These are phyloP conservation scores for Trichonephila clavata DNA, from an alignment of 1,140 invertebrate genomes.

Conservation along the genomic window DNA sequence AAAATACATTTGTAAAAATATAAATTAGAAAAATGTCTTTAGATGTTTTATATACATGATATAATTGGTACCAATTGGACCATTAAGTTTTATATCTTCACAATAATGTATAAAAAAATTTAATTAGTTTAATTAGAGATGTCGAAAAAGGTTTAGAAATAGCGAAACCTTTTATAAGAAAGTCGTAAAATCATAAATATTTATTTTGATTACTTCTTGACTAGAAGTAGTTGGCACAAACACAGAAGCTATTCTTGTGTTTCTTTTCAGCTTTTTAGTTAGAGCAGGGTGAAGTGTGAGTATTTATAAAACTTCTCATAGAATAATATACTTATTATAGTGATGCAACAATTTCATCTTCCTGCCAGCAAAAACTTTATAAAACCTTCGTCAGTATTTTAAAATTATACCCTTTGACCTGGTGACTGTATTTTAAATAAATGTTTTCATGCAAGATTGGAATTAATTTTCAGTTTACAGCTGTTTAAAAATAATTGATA, in stretches of 20 bases:
- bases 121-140: not conserved
- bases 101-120: not conserved
- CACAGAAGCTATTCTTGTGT: not conserved
- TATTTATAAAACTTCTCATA: no score
- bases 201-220: not conserved
- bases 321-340: no score
- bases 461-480: no score
- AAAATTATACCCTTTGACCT: no score
- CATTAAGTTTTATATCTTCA: not conserved
- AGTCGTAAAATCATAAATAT: not conserved
- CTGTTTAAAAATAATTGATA: no score
- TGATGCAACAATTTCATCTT: no score
- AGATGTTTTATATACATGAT: not conserved
- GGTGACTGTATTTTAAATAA: no score
- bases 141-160: not conserved
- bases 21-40: constrained; percentile 6
- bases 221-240: constrained; percentile 1
- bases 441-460: no score
- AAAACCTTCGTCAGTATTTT: no score
- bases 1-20: not conserved
- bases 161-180: no score
- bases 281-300: no score
- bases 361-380: no score
- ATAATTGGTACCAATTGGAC: not conserved
- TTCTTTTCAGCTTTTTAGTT: not conserved